Percentiles rank a stretch among this genome's conserved stretches.
Evolutionary conservation across 2,888 invertebrate species (phyloP).

Genomic region (Nemurella pictetii): DNA sequence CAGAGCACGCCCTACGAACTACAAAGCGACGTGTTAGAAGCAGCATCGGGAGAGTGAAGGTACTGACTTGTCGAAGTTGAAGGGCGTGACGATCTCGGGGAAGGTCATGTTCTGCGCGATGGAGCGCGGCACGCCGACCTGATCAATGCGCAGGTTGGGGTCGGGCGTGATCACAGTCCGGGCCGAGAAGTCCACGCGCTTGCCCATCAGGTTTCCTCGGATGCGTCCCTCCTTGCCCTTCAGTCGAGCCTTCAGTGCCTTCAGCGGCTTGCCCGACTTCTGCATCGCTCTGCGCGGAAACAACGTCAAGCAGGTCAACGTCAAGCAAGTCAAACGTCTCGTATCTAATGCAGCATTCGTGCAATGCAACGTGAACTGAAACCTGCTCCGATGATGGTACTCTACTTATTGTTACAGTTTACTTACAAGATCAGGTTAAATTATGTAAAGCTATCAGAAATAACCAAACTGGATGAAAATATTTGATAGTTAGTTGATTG

Average conservation of each 20-base stretch:
- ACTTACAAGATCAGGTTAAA: too few relatives aligned
- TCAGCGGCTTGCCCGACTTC: conserved; percentile 97
- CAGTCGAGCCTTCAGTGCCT: conserved; percentile 93
- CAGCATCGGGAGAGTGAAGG: too few relatives aligned
- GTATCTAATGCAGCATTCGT: too few relatives aligned
- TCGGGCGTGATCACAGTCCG: conserved; percentile 98
- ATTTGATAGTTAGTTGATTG: too few relatives aligned
- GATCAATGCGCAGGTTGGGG: conserved; percentile 91
- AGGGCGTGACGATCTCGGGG: conserved; percentile 98
- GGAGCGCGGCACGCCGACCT: conserved; percentile 96
- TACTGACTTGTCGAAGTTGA: conserved; percentile 91
- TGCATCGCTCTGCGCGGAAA: conserved; percentile 79
- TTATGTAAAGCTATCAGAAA: too few relatives aligned
- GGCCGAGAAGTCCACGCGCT: conserved; percentile 99
- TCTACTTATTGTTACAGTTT: too few relatives aligned
- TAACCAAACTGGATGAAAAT: too few relatives aligned
- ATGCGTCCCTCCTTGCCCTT: conserved; percentile 99
- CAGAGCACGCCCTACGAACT: not conserved
- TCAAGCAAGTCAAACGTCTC: too few relatives aligned
- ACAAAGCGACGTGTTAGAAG: not conserved
- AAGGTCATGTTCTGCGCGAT: conserved; percentile 99
- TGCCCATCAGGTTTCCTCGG: conserved; percentile 99
- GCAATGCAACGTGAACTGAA: too few relatives aligned
- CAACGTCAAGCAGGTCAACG: not conserved
- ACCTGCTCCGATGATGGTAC: too few relatives aligned